Evolutionary conservation across 1,140 invertebrate species (phyloP).

Genomic region (Drosophila sturtevanti): DNA sequence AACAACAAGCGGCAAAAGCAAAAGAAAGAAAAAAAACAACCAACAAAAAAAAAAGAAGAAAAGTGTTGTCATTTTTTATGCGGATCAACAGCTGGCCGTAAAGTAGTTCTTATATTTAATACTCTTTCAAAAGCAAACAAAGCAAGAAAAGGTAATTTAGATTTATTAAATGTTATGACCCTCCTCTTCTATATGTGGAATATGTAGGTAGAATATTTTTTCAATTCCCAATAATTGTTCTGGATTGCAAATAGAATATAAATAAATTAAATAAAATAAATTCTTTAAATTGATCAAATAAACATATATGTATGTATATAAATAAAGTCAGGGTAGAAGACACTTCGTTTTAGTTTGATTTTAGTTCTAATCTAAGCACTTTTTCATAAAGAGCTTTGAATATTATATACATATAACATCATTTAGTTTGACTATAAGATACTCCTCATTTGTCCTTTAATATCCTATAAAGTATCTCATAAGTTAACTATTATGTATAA

Average conservation of each 20-base stretch:
- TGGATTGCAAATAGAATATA: too few relatives aligned
- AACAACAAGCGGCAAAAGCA: not conserved
- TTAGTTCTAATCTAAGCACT: not conserved
- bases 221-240: too few relatives aligned
- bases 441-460: not conserved
- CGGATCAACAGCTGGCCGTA: constrained; percentile 1
- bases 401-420: not conserved
- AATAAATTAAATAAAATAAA: too few relatives aligned
- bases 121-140: not conserved
- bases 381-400: constrained; percentile 2
- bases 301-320: too few relatives aligned
- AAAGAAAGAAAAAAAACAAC: not conserved
- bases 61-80: constrained; percentile 3
- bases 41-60: not conserved
- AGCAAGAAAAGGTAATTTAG: too few relatives aligned
- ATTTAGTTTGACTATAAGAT: not conserved
- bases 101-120: constrained; percentile 1
- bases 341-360: too few relatives aligned
- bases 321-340: too few relatives aligned
- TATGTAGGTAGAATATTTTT: too few relatives aligned
- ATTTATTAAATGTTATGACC: too few relatives aligned
- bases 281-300: too few relatives aligned
- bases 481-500: not conserved
- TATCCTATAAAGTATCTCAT: not conserved
- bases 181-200: too few relatives aligned